Percentiles rank a stretch among this genome's conserved stretches.
Conservation (phyloP, 2,888 invertebrate genomes). For the Drosophila mimetica region DNA sequence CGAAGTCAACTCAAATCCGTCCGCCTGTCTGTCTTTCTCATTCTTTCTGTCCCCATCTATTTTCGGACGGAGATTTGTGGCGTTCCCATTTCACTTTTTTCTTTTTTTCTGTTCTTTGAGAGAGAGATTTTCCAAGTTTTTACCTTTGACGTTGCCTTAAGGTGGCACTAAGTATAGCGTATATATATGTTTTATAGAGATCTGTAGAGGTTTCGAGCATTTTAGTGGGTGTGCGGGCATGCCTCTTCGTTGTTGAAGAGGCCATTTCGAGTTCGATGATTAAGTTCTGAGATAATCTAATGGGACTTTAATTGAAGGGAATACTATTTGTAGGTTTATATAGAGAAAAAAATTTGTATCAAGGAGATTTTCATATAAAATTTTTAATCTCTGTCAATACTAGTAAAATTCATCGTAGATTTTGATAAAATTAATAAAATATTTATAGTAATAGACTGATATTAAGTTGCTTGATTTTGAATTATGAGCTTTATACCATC, state of each 20-base stretch:
- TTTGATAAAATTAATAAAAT: too few species aligned
- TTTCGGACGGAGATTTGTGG: slow-evolving; percentile 70
- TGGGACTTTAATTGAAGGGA: neutral
- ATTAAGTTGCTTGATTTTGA: too few species aligned
- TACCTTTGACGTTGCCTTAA: slow-evolving; percentile 72
- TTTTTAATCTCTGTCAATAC: too few species aligned
- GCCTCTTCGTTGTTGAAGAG: neutral
- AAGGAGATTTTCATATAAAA: too few species aligned
- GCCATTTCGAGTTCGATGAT: slow-evolving; percentile 12
- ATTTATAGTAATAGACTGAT: too few species aligned
- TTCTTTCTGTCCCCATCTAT: slow-evolving; percentile 52
- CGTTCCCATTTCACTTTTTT: slow-evolving; percentile 69
- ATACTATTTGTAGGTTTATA: neutral
- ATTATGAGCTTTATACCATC: too few species aligned
- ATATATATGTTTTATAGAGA: slow-evolving; percentile 28
- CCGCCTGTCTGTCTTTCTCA: slow-evolving; percentile 22
- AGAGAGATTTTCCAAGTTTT: slow-evolving; percentile 48
- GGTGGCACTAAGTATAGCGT: slow-evolving; percentile 64
- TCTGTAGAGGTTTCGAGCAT: slow-evolving; percentile 7
- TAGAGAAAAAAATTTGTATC: too few species aligned
- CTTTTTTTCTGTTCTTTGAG: neutral
- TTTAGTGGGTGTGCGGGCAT: slow-evolving; percentile 39
- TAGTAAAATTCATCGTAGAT: neutral
- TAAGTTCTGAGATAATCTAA: slow-evolving; percentile 12
- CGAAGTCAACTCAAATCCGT: slow-evolving; percentile 58